phyloP scores from a whole-genome alignment of 2,888 invertebrate species.

The Mythimna pallens region DNA sequence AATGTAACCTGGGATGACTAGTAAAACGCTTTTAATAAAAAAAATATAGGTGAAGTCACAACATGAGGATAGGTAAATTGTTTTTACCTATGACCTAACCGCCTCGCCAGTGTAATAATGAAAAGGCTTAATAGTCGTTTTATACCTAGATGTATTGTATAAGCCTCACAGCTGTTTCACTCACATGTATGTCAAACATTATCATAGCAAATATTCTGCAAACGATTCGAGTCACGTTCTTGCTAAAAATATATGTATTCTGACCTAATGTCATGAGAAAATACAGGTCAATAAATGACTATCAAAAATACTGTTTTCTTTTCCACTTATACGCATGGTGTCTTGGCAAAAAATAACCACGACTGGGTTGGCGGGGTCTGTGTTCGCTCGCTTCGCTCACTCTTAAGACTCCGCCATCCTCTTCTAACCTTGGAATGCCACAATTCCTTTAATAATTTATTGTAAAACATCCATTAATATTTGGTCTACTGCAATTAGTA shows the following conservation, averaged over 20 bases:
- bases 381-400: no score
- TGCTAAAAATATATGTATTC: constrained; percentile 24
- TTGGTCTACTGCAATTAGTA: no score
- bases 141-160: constrained; percentile 4
- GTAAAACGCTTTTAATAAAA: no score
- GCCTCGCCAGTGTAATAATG: no score
- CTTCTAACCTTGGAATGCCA: no score
- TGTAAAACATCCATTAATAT: no score
- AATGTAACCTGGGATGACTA: no score
- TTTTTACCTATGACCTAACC: neutral
- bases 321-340: neutral
- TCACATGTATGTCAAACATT: constrained; percentile 31
- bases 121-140: constrained; percentile 2
- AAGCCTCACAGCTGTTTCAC: constrained; percentile 21
- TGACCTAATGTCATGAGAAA: constrained; percentile 6
- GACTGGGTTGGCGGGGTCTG: no score
- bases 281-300: constrained; percentile 17
- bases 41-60: no score
- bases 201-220: constrained; percentile 35
- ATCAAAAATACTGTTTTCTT: neutral
- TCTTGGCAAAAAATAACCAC: neutral
- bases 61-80: neutral
- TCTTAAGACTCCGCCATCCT: no score
- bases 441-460: no score
- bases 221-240: constrained; percentile 26